Evolutionary conservation across 2,113 vertebrate genomes (phyloP).

Genomic region (Ammodramus savannarum): DNA sequence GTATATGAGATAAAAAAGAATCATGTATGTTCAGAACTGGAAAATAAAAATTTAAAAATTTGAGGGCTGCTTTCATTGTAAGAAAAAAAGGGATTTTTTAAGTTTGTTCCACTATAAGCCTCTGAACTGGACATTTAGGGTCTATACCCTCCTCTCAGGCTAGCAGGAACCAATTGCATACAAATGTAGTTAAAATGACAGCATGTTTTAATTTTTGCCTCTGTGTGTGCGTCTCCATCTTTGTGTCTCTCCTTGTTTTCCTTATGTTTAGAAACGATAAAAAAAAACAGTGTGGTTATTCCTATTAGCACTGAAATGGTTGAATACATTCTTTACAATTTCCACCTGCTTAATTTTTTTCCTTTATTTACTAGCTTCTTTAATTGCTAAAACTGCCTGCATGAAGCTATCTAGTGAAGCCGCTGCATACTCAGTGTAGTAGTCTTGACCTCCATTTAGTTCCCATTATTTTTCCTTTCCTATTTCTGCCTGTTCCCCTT

Average conservation of each 20-base stretch:
- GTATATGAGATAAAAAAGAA: neutral
- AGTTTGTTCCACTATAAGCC: neutral
- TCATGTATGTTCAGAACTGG: neutral
- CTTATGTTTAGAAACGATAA: neutral
- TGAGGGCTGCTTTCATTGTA: neutral
- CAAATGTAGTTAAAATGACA: neutral
- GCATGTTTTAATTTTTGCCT: neutral
- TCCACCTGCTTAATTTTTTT: neutral
- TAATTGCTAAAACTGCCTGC: neutral
- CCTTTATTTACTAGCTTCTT: neutral
- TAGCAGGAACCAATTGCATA: neutral
- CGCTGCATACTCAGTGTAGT: neutral
- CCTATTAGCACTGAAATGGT: neutral
- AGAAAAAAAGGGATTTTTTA: neutral
- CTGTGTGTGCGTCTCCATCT: neutral
- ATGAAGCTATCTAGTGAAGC: neutral
- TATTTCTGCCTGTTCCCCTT: neutral
- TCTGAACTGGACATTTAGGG: neutral
- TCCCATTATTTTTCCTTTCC: neutral
- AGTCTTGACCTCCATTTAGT: neutral
- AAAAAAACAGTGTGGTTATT: neutral
- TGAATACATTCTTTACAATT: neutral
- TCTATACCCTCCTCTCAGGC: neutral
- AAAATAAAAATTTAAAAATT: neutral
- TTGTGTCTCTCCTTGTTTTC: neutral